phyloP scores from a whole-genome alignment of 2,797 vertebrate genomes.

The Lindbergichthys nudifrons region DNA sequence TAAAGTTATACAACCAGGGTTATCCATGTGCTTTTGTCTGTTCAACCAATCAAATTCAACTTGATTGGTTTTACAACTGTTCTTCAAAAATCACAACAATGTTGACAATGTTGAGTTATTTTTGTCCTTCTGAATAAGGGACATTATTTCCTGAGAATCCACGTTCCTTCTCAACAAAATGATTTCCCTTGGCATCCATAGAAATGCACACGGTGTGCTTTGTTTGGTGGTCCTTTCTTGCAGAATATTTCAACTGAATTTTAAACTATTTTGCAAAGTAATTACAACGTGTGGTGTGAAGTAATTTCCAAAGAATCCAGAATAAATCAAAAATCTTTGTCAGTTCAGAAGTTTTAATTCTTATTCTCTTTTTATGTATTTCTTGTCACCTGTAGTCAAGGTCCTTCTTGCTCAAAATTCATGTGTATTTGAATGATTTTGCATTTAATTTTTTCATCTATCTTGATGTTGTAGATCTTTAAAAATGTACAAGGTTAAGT shows the following conservation, averaged over 20 bases:
- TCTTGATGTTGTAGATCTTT: conserved; percentile 35
- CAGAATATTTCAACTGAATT: conserved; percentile 47
- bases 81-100: conserved; percentile 57
- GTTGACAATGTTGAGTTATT: conserved; percentile 57
- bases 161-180: conserved; percentile 54
- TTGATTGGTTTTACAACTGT: conserved; percentile 58
- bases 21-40: conserved; percentile 44
- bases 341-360: conserved; percentile 31
- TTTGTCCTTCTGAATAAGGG: conserved; percentile 68
- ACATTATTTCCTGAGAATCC: conserved; percentile 63
- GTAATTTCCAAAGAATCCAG: conserved; percentile 44
- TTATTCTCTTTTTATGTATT: conserved; percentile 38
- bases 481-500: conserved; percentile 52
- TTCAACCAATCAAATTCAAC: conserved; percentile 43
- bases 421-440: background rate
- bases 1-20: conserved; percentile 19
- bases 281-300: conserved; percentile 44
- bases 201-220: conserved; percentile 56
- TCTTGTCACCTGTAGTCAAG: conserved; percentile 60
- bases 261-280: conserved; percentile 48
- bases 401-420: conserved; percentile 28
- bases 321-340: conserved; percentile 3
- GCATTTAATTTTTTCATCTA: conserved; percentile 27
- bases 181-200: conserved; percentile 67
- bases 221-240: conserved; percentile 59